A percentile compares a stretch with the other conserved stretches of the same genome.
Conservation (phyloP, 2,888 invertebrate species). For the Teleiodes luculella region DNA sequence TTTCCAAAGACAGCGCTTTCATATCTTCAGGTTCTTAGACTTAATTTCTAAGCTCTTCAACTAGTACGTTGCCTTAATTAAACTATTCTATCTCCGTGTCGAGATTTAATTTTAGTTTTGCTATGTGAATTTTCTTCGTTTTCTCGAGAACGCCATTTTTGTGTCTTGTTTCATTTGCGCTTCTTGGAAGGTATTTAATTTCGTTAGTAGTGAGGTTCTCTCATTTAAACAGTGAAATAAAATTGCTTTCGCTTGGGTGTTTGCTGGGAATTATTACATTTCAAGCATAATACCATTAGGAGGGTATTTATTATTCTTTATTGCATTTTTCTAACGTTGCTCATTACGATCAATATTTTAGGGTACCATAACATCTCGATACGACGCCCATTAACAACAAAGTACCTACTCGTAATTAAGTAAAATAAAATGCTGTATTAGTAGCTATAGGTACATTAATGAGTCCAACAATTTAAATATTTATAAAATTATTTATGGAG, state of each 20-base stretch:
- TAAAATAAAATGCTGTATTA: no score
- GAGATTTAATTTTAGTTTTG: slow-evolving; percentile 18
- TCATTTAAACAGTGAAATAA: slow-evolving; percentile 9
- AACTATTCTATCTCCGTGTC: slow-evolving; percentile 14
- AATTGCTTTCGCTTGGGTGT: slow-evolving; percentile 1
- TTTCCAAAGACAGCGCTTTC: background rate
- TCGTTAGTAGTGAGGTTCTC: slow-evolving; percentile 11
- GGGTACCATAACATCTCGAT: no score
- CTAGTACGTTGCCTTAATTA: slow-evolving; percentile 15
- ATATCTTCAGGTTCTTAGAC: slow-evolving; percentile 7
- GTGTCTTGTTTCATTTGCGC: slow-evolving; percentile 13
- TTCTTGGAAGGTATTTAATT: slow-evolving; percentile 10
- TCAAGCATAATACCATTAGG: no score
- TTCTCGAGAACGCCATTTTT: slow-evolving; percentile 11
- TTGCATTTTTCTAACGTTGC: no score
- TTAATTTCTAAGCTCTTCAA: slow-evolving; percentile 12
- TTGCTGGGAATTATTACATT: no score
- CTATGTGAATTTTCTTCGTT: slow-evolving; percentile 16
- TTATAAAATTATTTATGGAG: no score
- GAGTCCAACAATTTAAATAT: no score
- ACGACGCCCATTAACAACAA: no score
- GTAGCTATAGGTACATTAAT: no score
- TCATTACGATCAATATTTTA: no score
- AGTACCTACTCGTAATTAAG: no score
- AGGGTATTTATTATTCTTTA: no score